Percentiles rank a stretch among this genome's conserved stretches.
Evolutionary conservation across 2,888 invertebrate species (phyloP).

Genomic region (Synanthedon andrenaeformis): DNA sequence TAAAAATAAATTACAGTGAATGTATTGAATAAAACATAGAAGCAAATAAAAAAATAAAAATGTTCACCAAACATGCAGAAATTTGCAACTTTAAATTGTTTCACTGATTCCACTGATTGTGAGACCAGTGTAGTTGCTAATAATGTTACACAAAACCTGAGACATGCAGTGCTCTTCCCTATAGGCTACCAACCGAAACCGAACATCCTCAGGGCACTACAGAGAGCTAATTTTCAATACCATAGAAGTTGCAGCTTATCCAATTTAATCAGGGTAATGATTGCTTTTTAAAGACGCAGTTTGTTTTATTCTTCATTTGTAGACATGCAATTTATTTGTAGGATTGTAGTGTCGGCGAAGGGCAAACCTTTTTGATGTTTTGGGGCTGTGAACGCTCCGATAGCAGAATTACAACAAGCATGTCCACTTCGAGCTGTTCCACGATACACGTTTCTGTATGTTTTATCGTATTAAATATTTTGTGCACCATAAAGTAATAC

Average conservation of each 20-base stretch:
- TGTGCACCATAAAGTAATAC: no score
- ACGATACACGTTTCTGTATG: constrained; percentile 35
- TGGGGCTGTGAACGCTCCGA: constrained; percentile 47
- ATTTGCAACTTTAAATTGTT: constrained; percentile 38
- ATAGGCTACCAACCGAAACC: constrained; percentile 31
- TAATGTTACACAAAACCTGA: constrained; percentile 40
- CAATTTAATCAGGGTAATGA: constrained; percentile 31
- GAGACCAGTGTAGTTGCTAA: constrained; percentile 33
- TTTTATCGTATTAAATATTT: not conserved
- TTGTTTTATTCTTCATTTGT: not conserved
- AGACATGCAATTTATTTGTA: constrained; percentile 10
- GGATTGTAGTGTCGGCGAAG: constrained; percentile 51
- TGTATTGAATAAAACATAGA: no score
- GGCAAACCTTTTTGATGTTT: constrained; percentile 49
- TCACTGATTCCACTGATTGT: constrained; percentile 36
- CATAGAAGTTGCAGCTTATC: constrained; percentile 47
- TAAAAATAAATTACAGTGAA: no score
- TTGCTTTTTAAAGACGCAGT: not conserved
- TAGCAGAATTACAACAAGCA: constrained; percentile 45
- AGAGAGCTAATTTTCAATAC: constrained; percentile 40
- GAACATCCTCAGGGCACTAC: constrained; percentile 40
- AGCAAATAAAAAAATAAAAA: not conserved
- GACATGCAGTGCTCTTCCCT: constrained; percentile 36
- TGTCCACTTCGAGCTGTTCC: constrained; percentile 50
- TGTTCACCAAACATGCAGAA: constrained; percentile 38